Evolutionary conservation across 2,797 vertebrate species (phyloP).

Genomic region (Borostomias antarcticus): DNA sequence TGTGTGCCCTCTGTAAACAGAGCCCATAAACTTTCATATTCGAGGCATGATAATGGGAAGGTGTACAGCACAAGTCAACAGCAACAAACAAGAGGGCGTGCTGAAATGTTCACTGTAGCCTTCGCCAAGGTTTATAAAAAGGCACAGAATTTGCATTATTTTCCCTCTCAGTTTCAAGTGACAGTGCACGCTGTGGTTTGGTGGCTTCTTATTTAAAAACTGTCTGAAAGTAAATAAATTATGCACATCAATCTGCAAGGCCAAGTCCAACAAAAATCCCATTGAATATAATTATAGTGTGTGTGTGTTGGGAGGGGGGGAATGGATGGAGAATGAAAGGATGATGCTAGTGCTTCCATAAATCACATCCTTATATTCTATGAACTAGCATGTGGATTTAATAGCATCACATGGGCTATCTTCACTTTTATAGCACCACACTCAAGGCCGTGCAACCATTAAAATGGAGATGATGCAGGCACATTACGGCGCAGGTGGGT

Average conservation of each 20-base stretch:
- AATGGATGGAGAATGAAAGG: conserved; percentile 56
- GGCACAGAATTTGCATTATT: conserved; percentile 50
- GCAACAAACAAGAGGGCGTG: conserved; percentile 7
- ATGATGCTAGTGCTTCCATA: conserved; percentile 56
- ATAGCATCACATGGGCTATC: conserved; percentile 45
- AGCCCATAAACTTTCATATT: neutral
- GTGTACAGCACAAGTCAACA: neutral
- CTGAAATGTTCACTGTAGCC: conserved; percentile 4
- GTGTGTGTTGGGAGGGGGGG: no score
- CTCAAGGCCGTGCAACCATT: conserved; percentile 31
- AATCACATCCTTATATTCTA: conserved; percentile 63
- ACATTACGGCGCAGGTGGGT: conserved; percentile 30
- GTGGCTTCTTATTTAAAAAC: conserved; percentile 68
- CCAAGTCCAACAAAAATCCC: conserved; percentile 52
- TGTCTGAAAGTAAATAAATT: conserved; percentile 69
- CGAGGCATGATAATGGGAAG: neutral
- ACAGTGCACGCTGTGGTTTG: conserved; percentile 56
- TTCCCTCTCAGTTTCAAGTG: conserved; percentile 49
- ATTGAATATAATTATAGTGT: conserved; percentile 69
- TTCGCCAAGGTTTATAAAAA: conserved; percentile 18
- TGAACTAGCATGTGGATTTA: conserved; percentile 44
- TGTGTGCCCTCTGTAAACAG: neutral
- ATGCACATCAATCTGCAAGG: conserved; percentile 63
- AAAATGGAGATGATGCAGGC: conserved; percentile 39
- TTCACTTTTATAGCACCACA: conserved; percentile 44